phyloP scores from a whole-genome alignment of 2,113 vertebrate genomes.

The Mustela nigripes region DNA sequence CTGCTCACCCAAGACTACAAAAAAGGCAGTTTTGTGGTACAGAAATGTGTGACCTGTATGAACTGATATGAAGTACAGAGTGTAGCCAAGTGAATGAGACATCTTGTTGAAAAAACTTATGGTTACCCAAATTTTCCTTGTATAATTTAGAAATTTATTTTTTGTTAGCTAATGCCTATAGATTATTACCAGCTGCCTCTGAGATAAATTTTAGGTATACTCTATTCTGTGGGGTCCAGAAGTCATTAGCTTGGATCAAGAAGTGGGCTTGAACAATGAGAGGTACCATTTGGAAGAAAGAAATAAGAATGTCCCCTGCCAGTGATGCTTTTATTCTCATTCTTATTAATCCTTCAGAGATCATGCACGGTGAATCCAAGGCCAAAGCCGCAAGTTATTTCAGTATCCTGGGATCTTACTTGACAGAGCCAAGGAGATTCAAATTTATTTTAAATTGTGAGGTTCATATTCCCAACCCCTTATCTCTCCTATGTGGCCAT shows the following conservation, averaged over 20 bases:
- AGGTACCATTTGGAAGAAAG: background rate
- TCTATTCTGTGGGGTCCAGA: conserved; percentile 8
- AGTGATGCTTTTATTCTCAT: conserved; percentile 1
- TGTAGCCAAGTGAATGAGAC: background rate
- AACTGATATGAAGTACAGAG: background rate
- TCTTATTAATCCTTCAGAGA: conserved; percentile 42
- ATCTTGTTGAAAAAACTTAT: background rate
- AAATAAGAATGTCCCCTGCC: background rate
- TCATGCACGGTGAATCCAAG: background rate
- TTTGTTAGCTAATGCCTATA: background rate
- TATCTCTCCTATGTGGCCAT: background rate
- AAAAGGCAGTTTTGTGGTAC: background rate
- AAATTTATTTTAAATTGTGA: background rate
- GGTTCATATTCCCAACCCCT: background rate
- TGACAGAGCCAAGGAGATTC: background rate
- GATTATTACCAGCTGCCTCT: background rate
- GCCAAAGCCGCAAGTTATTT: background rate
- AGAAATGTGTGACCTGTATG: background rate
- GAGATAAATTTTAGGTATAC: background rate
- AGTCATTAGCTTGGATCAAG: background rate
- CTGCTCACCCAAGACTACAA: background rate
- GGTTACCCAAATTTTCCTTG: background rate
- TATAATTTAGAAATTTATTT: background rate
- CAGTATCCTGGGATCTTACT: conserved; percentile 30
- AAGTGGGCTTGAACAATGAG: background rate